Conservation (phyloP, 1,140 invertebrate genomes). For the Drosophila bifasciata region DNA sequence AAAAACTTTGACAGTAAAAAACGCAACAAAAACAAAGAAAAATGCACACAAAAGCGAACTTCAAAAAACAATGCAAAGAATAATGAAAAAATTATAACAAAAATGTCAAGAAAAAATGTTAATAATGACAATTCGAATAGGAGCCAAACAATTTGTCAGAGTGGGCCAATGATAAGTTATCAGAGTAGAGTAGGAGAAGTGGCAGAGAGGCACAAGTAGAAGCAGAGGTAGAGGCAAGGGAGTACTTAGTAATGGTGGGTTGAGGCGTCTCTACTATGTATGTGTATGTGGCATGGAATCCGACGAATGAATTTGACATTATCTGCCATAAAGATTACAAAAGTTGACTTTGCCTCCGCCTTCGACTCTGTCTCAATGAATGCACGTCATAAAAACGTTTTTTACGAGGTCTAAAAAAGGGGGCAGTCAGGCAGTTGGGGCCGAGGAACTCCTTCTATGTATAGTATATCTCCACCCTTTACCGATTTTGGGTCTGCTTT, state of each 20-base stretch:
- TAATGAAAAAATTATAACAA: constrained; percentile 32
- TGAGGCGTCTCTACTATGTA: too few relatives aligned
- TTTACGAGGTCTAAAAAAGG: constrained; percentile 36
- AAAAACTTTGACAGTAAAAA: constrained; percentile 26
- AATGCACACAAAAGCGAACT: neutral
- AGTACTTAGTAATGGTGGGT: too few relatives aligned
- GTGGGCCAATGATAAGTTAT: constrained; percentile 63
- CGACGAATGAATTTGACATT: constrained; percentile 74
- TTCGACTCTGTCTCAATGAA: constrained; percentile 52
- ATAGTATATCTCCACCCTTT: constrained; percentile 40
- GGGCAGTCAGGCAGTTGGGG: neutral
- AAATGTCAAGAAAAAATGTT: constrained; percentile 66
- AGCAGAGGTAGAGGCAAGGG: neutral
- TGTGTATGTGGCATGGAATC: constrained; percentile 7
- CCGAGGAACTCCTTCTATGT: neutral
- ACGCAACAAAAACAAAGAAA: constrained; percentile 15
- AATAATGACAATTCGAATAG: constrained; percentile 61
- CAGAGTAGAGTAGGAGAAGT: neutral
- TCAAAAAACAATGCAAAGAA: neutral
- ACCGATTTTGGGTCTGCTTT: constrained; percentile 54
- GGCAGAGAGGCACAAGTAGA: constrained; percentile 5
- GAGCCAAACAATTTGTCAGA: constrained; percentile 51
- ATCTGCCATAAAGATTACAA: constrained; percentile 79
- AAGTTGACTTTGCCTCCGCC: constrained; percentile 75
- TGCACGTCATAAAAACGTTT: constrained; percentile 76